Base-by-base conservation (phyloP, 2,888 invertebrate species). In the Teinopalpus imperialis region DNA sequence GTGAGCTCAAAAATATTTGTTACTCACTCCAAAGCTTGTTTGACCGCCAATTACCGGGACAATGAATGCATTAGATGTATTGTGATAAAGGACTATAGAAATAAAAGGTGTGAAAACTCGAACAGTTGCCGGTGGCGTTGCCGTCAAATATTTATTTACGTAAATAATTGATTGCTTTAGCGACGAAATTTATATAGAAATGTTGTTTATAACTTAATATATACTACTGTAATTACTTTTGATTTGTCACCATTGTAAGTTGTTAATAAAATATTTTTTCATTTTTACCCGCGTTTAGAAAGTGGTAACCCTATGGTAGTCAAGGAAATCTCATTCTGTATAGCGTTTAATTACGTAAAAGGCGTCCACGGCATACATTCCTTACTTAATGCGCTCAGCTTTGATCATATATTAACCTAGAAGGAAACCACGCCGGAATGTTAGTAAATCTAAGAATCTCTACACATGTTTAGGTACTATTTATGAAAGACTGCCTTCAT, bases 31-130 rank as follows among this genome's bases (percentile, higher is more conserved):
- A 2, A 9, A 8, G 12, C 12, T 4, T 5, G 26, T 32, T 27
- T 27, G 26, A 12, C 9, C 14, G 7, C 26, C 44, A 39, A 44
- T 44, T 39, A 44, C 10, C 12, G 7, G 16, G 16, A 37, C 26
- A 44, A 44, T 26, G 37, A 39, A 44, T 31, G 14, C 44, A 44
- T 44, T 44, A 39, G 37, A 20, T 20, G 30, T 27, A 9, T 26
- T 10, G 18, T 24, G 42, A 42, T 44, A 32, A 26, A 30, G 31
- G 24, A 39, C 21, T 13, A n/a, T 12, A 31, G 18, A 44, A 44
- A 39, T 44, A 44, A 24, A 37, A 20, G 32, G 23, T 30, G 44
- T 13, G 31, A 31, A 31, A 24, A 13, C 9, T 8, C 43, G 6
- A 14, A 1, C 23, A n/a, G n/a, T n/a, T n/a, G n/a, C n/a, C n/a